These are phyloP conservation scores for Ellobium chinense DNA, from an alignment of 2,888 invertebrate genomes.

Conservation along the genomic window DNA sequence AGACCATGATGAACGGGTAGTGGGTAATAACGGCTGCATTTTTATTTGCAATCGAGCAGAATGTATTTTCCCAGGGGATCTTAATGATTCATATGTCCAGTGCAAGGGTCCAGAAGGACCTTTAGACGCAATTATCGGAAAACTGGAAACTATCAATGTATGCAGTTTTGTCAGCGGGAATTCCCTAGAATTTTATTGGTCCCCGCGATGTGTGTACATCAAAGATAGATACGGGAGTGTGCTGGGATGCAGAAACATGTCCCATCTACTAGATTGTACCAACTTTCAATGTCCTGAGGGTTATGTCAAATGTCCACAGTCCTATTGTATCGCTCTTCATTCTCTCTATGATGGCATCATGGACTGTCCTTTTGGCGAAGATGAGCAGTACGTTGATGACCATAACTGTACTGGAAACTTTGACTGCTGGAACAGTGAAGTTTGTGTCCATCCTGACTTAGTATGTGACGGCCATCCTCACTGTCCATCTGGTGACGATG, in stretches of 20 bases:
- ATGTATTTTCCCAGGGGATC: not conserved
- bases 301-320: conserved; percentile 7
- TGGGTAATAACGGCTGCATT: not conserved
- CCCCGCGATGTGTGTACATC: not conserved
- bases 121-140: conserved; percentile 7
- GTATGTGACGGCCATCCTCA: conserved; percentile 19
- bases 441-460: conserved; percentile 30
- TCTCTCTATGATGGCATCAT: not conserved
- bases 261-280: conserved; percentile 7
- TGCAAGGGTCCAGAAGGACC: conserved; percentile 28
- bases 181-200: not conserved
- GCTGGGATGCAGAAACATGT: not conserved
- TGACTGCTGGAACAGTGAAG: conserved; percentile 11
- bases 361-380: conserved; percentile 36
- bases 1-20: not conserved
- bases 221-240: not conserved
- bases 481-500: conserved; percentile 23
- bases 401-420: conserved; percentile 9
- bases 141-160: not conserved
- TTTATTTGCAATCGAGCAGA: conserved; percentile 5
- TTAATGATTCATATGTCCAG: not conserved
- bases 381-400: not conserved
- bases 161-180: not conserved
- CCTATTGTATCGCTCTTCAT: conserved; percentile 35
- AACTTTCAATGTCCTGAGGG: conserved; percentile 28